These are phyloP conservation scores for Littorina saxatilis DNA, from an alignment of 1,140 invertebrate genomes.

Conservation along the genomic window DNA sequence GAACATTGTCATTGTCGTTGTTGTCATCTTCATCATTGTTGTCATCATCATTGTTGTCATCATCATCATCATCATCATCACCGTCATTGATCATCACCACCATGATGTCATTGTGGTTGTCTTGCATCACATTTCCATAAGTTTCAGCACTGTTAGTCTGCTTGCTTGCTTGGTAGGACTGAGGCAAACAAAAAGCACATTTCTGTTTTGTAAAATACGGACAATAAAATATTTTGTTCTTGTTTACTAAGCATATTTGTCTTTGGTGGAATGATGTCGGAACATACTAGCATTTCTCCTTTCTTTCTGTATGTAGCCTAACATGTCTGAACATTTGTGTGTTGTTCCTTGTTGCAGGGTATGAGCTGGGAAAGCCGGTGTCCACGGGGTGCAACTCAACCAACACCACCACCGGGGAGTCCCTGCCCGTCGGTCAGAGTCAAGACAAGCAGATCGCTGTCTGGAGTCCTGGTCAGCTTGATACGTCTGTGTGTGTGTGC, in stretches of 20 bases:
- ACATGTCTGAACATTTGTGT: no score
- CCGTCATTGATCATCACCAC: neutral
- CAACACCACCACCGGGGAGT: conserved; percentile 31
- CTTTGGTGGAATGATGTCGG: no score
- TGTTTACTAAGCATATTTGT: no score
- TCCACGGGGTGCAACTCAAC: conserved; percentile 46
- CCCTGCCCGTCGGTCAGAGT: conserved; percentile 6
- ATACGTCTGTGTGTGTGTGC: neutral
- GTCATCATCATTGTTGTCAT: conserved; percentile 23
- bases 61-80: neutral
- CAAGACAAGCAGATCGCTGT: conserved; percentile 33
- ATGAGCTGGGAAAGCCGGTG: conserved; percentile 51
- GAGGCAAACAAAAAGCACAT: neutral
- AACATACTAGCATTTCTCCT: no score
- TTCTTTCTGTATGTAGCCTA: no score
- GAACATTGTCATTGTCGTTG: no score
- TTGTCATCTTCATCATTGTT: conserved; percentile 10
- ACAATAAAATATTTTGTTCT: no score
- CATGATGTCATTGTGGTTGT: neutral
- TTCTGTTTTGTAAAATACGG: no score
- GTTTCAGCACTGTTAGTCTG: neutral
- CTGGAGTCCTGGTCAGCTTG: conserved; percentile 39
- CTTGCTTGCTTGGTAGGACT: neutral
- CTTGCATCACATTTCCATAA: neutral
- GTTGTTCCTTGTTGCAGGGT: conserved; percentile 49